Base-by-base conservation (phyloP, 1,140 invertebrate species). In the Penaeus indicus region DNA sequence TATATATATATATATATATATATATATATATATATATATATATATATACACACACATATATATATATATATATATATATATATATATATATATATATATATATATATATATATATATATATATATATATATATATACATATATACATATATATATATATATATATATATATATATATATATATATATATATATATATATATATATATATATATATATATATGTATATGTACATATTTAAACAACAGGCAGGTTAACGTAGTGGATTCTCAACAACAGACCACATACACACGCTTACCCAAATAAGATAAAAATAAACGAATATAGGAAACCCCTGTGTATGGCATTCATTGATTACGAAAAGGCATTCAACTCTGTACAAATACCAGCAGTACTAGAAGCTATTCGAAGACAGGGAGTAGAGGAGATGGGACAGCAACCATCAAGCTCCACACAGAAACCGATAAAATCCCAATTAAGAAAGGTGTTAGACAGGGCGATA, bases 41-140 rank as follows among this genome's bases (percentile, higher is more conserved):
- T 72, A 72, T 72, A 72, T 72, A 25, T 72, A 72, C 38, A 72
- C 38, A 25, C 38, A 25, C 38, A 72, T 72, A 72, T 72, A 72
- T 72, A 72, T 72, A 72, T 72, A 72, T 72, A 72, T 72, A 72
- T 72, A 72, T 72, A 72, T 72, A 72, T 72, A 72, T 72, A 72
- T 72, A 72, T 72, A 72, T 72, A 72, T 72, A 72, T 72, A 72
- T 72, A 72, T 72, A 72, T 72, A 72, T 72, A 72, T 72, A 72
- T 72, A 72, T 72, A 72, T 72, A n/a, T 72, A n/a, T 72, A 72
- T 72, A 72, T 72, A 72, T 72, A 72, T 72, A 72, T 72, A 72
- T 72, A n/a, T 72, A 72, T 72, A 32, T n/a, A n/a, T 72, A n/a
- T 72, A n/a, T 72, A n/a, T 72, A n/a, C 11, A n/a, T 72, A n/a